Conservation (phyloP, 1,140 invertebrate genomes). For the Drosophila seguyi region DNA sequence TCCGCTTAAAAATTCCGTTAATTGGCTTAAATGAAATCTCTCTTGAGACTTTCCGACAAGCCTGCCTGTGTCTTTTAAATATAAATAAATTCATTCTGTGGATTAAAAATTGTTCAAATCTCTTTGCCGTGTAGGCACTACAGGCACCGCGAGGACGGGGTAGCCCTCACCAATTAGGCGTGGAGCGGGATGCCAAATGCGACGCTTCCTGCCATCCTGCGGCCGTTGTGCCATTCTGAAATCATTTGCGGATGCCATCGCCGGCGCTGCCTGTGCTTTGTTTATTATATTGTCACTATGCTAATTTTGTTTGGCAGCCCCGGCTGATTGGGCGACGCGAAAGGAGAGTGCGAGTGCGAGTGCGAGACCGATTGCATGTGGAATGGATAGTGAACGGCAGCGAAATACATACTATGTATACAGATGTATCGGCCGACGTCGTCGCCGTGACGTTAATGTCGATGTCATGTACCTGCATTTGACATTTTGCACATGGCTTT, state of each 20-base stretch:
- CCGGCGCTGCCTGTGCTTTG: constrained; percentile 51
- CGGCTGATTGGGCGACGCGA: constrained; percentile 53
- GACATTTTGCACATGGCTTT: constrained; percentile 81
- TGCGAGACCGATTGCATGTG: constrained; percentile 1
- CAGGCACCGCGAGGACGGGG: neutral
- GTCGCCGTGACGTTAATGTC: constrained; percentile 73
- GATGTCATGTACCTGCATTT: constrained; percentile 80
- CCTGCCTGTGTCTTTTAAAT: too few relatives aligned
- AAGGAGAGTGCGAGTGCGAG: constrained; percentile 37
- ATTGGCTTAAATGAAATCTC: neutral
- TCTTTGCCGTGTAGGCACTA: constrained; percentile 4
- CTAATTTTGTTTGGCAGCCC: constrained; percentile 76
- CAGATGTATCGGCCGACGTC: constrained; percentile 44
- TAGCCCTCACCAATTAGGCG: constrained; percentile 28
- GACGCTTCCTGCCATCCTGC: constrained; percentile 28
- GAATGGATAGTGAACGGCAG: constrained; percentile 56
- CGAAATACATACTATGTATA: constrained; percentile 10
- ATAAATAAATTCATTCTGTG: neutral
- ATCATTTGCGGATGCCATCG: constrained; percentile 47
- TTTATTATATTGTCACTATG: constrained; percentile 83
- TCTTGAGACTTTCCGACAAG: neutral
- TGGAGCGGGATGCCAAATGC: constrained; percentile 3
- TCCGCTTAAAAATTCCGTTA: neutral
- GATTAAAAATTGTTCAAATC: neutral
- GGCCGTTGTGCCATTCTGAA: constrained; percentile 8